These are phyloP conservation scores for Eciton burchellii DNA, from an alignment of 1,140 invertebrate species.

Conservation along the genomic window DNA sequence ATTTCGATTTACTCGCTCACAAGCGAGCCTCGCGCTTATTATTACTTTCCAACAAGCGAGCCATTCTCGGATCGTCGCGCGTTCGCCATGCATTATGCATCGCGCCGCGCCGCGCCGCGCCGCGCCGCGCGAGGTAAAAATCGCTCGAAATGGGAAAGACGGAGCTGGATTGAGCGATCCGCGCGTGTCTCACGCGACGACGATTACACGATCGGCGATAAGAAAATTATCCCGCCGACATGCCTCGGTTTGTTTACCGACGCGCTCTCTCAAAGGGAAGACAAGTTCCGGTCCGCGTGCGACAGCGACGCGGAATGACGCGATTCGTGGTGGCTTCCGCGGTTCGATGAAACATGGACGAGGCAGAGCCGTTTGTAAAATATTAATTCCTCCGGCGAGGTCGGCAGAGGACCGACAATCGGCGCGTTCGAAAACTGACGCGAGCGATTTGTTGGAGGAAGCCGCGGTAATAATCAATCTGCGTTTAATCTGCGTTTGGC, in stretches of 20 bases:
- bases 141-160: neutral
- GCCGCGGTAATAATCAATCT: no score
- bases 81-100: neutral
- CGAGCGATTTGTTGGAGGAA: no score
- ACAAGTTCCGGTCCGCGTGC: constrained; percentile 28
- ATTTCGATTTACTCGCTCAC: neutral
- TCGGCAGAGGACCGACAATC: neutral
- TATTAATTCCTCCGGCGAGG: constrained; percentile 11
- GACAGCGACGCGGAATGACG: constrained; percentile 10
- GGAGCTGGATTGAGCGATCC: constrained; percentile 47
- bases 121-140: neutral
- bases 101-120: neutral
- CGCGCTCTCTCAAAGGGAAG: constrained; percentile 34
- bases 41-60: neutral
- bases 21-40: neutral
- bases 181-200: constrained; percentile 44
- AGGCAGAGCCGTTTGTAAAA: neutral
- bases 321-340: no score
- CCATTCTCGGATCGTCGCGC: neutral
- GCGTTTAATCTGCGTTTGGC: no score
- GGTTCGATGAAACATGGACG: no score
- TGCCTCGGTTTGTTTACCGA: constrained; percentile 34
- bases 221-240: constrained; percentile 51
- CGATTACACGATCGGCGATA: constrained; percentile 56
- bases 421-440: no score